Percentiles rank a stretch among this genome's conserved stretches.
Evolutionary conservation across 2,113 vertebrate species (phyloP).

Genomic region (Rhinogobius similis): DNA sequence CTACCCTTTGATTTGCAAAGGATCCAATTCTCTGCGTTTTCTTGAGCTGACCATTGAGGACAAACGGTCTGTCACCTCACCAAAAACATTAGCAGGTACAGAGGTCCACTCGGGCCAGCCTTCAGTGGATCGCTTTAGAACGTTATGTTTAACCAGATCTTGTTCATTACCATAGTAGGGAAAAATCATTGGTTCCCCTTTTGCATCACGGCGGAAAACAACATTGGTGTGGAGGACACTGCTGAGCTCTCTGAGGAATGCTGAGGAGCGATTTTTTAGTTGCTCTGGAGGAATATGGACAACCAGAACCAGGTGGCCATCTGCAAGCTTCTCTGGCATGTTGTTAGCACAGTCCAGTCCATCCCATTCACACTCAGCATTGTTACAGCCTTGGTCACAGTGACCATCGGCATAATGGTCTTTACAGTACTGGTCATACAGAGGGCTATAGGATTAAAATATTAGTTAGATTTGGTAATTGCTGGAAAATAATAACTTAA

Average conservation of each 20-base stretch:
- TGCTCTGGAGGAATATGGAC: slow-evolving; percentile 88
- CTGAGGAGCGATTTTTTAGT: slow-evolving; percentile 87
- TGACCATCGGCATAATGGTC: slow-evolving; percentile 96
- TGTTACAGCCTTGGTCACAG: slow-evolving; percentile 98
- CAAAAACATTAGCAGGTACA: slow-evolving; percentile 70
- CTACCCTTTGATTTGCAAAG: slow-evolving; percentile 89
- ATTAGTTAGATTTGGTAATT: slow-evolving; percentile 22
- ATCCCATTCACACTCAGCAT: slow-evolving; percentile 95
- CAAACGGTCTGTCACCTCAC: slow-evolving; percentile 77
- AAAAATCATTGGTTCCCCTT: slow-evolving; percentile 91
- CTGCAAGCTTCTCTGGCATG: slow-evolving; percentile 89
- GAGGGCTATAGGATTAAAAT: slow-evolving; percentile 78
- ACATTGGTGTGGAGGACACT: slow-evolving; percentile 94
- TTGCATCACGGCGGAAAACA: slow-evolving; percentile 87
- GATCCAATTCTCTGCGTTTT: slow-evolving; percentile 87
- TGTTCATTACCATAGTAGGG: slow-evolving; percentile 92
- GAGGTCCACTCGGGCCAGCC: slow-evolving; percentile 79
- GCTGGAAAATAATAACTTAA: not conserved
- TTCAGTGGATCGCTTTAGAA: slow-evolving; percentile 82
- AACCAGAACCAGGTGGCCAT: slow-evolving; percentile 90
- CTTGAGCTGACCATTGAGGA: slow-evolving; percentile 70
- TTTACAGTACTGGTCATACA: slow-evolving; percentile 98
- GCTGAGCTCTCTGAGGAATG: slow-evolving; percentile 94
- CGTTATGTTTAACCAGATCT: slow-evolving; percentile 90
- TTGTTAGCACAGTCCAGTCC: slow-evolving; percentile 94